A percentile compares a stretch with the other conserved stretches of the same genome.
phyloP scores from a whole-genome alignment of 2,888 invertebrate genomes.

The Ectemnius continuus region DNA sequence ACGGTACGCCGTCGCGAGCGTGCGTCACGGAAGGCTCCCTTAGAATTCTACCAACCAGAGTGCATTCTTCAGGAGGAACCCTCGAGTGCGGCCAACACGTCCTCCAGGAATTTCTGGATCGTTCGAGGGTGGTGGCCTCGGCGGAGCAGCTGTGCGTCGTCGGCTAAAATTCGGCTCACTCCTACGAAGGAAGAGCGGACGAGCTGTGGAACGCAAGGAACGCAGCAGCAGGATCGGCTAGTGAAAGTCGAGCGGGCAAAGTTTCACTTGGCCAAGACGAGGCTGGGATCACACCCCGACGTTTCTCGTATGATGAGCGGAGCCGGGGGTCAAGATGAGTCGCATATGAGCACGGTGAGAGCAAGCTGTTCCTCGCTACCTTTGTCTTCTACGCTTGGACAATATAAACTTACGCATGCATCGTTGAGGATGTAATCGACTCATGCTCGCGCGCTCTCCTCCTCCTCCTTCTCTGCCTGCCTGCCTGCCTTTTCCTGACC shows the following conservation, averaged over 20 bases:
- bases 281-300: not conserved
- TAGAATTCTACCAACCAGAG: not conserved
- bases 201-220: not conserved
- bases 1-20: not conserved
- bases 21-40: not conserved
- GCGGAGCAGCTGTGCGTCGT: not conserved
- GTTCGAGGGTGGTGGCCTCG: not conserved
- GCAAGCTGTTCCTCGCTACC: too few relatives aligned
- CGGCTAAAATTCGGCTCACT: not conserved
- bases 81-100: not conserved
- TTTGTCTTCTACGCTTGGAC: too few relatives aligned
- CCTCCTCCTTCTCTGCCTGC: too few relatives aligned
- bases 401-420: too few relatives aligned
- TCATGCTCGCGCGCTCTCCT: too few relatives aligned
- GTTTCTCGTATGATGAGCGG: conserved; percentile 64
- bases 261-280: not conserved
- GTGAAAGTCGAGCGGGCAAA: conserved; percentile 5
- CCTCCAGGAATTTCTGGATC: not conserved
- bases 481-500: too few relatives aligned
- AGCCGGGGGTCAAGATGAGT: conserved; percentile 65
- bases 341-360: conserved; percentile 72
- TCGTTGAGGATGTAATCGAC: too few relatives aligned
- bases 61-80: not conserved
- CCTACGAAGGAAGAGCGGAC: not conserved
- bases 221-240: not conserved